Evolutionary conservation across 1,140 invertebrate genomes (phyloP), one percentile per base, ranked within the genome.

Genomic region (Bicyclus anynana): DNA sequence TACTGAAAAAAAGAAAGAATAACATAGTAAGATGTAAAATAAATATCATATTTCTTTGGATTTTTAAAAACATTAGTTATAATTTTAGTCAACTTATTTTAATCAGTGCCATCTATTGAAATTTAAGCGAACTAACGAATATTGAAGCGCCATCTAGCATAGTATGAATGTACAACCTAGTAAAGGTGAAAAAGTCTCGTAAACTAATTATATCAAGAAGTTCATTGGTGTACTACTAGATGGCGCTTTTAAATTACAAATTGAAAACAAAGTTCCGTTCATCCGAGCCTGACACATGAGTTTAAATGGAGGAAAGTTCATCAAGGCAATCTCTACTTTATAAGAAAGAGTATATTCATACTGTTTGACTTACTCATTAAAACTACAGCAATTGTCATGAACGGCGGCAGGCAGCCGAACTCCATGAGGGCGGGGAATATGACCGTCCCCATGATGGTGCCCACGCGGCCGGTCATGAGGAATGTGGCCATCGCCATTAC

Each of bases 401-500:
- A 90, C 10, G 89, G 89, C 6, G 84, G 79, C 1, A 82, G 49
- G 53, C 89, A 90, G 13, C 89, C 89, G 52, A 72, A 84, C 23
- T 73, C 57, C 2, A 90, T 76, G 40, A 90, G 77, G 4, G 84
- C 80, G n/a, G 89, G 87, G 65, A 90, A 90, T 12, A 77, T 72
- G 20, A 89, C 65, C 2, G 84, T 86, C 12, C 89, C 89, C 0
- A 70, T 61, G 9, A 89, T 82, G 20, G 89, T 89, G 16, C 87
- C 87, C 14, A 86, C 18, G 12, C 89, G 65, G 12, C 89, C 89
- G 18, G 59, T 59, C 87, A 89, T 89, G 26, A 90, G 59, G 48
- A 87, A 87, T 0, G 76, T 84, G 0, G 87, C 80, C 74, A 90
- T 77, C 0, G 89, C 85, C 87, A 89, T 89, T 13, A 87, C 89